These are phyloP conservation scores for Dryoscopus gambensis DNA, from an alignment of 2,113 vertebrate species.

Conservation along the genomic window DNA sequence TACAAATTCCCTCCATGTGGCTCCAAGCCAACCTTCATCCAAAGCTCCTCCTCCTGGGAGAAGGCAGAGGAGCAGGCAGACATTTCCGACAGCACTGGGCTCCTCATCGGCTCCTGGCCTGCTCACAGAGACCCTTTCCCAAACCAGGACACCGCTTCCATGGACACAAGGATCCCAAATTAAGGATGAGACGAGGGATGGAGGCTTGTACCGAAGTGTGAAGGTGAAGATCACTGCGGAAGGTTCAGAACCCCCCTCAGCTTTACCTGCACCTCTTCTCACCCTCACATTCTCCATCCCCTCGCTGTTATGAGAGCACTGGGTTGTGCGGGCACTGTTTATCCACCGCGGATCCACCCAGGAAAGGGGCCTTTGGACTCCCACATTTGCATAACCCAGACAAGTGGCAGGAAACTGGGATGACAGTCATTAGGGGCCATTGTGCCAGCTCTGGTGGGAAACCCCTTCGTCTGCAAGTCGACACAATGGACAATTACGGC, in stretches of 20 bases:
- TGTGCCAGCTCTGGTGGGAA: conserved; percentile 11
- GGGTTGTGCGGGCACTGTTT: background rate
- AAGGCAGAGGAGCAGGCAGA: conserved; percentile 27
- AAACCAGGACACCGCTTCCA: background rate
- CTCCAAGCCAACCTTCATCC: conserved; percentile 43
- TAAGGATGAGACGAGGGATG: background rate
- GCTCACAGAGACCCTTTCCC: background rate
- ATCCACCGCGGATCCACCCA: background rate
- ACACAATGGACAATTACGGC: background rate
- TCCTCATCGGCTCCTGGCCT: background rate
- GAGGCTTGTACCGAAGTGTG: background rate
- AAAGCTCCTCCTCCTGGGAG: conserved; percentile 61
- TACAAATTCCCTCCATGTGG: background rate
- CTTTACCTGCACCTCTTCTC: background rate
- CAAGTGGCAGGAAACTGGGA: background rate
- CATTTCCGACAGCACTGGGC: background rate
- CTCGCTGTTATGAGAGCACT: background rate
- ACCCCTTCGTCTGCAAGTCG: background rate
- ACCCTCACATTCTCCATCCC: background rate
- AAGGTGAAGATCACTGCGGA: background rate
- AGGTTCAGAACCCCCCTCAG: background rate
- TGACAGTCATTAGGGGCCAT: background rate
- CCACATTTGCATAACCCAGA: background rate
- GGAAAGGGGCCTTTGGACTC: background rate
- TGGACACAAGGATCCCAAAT: background rate